These are phyloP conservation scores for Nanorana parkeri DNA, from an alignment of 2,113 vertebrate species.

Conservation along the genomic window DNA sequence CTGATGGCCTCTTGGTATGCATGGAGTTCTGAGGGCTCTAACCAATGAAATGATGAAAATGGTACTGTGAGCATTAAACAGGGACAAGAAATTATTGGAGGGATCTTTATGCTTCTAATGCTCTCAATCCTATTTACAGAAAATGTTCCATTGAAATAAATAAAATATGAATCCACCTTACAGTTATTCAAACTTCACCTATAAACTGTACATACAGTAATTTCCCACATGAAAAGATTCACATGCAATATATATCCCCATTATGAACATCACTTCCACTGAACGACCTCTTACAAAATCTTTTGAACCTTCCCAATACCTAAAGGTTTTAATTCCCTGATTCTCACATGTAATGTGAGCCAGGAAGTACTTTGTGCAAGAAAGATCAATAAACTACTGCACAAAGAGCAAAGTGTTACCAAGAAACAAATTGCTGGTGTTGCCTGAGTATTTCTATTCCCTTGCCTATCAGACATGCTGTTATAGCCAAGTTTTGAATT, in stretches of 20 bases:
- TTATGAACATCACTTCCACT: conserved; percentile 24
- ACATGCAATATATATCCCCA: neutral
- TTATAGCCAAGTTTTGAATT: conserved; percentile 6
- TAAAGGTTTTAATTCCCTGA: conserved; percentile 42
- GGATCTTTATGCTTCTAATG: too few relatives aligned
- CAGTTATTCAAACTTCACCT: too few relatives aligned
- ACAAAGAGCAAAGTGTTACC: conserved; percentile 39
- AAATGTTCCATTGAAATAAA: too few relatives aligned
- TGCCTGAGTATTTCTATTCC: conserved; percentile 33
- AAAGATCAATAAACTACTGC: conserved; percentile 36
- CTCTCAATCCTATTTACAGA: too few relatives aligned
- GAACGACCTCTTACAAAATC: conserved; percentile 35
- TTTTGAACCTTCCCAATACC: conserved; percentile 32
- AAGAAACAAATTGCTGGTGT: conserved; percentile 47
- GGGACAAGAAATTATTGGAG: too few relatives aligned
- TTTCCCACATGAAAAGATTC: neutral
- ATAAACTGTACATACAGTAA: too few relatives aligned
- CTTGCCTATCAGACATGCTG: conserved; percentile 12
- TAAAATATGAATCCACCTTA: too few relatives aligned
- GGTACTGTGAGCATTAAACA: too few relatives aligned
- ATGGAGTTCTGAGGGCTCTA: too few relatives aligned
- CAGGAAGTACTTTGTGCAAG: conserved; percentile 27
- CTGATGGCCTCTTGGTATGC: too few relatives aligned
- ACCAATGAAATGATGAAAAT: too few relatives aligned
- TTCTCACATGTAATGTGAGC: conserved; percentile 16